A percentile compares a stretch with the other conserved stretches of the same genome.
phyloP scores from a whole-genome alignment of 1,140 invertebrate species.

The Aphaenogaster rudis region DNA sequence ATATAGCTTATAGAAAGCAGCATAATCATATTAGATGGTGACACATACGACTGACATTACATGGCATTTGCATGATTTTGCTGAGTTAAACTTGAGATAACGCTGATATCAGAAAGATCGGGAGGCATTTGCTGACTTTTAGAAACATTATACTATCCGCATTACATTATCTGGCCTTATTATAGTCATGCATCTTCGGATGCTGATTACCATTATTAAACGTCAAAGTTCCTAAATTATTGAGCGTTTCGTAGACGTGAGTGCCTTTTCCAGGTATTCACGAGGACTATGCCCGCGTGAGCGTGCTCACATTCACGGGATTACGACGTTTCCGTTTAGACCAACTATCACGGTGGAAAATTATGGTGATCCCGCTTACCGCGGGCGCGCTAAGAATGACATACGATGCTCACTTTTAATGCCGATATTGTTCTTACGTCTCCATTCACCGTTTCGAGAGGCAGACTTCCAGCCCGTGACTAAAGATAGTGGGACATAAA shows the following conservation, averaged over 20 bases:
- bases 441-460: slow-evolving; percentile 6
- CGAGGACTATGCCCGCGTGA: slow-evolving; percentile 62
- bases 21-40: background rate
- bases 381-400: slow-evolving; percentile 66
- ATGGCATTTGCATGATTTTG: background rate
- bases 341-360: slow-evolving; percentile 58
- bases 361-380: slow-evolving; percentile 73
- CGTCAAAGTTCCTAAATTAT: slow-evolving; percentile 50
- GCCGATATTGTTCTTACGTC: slow-evolving; percentile 66
- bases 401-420: slow-evolving; percentile 55
- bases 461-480: background rate
- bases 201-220: slow-evolving; percentile 50
- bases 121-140: slow-evolving; percentile 1
- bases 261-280: background rate
- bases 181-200: slow-evolving; percentile 5
- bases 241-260: slow-evolving; percentile 17
- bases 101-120: background rate
- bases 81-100: background rate
- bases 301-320: slow-evolving; percentile 43
- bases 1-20: background rate
- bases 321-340: slow-evolving; percentile 74
- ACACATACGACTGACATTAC: background rate
- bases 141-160: slow-evolving; percentile 5
- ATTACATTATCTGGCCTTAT: background rate
- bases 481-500: slow-evolving; percentile 32